Evolutionary conservation across 2,113 vertebrate species (phyloP).

Genomic region (Myiagra hebetior): DNA sequence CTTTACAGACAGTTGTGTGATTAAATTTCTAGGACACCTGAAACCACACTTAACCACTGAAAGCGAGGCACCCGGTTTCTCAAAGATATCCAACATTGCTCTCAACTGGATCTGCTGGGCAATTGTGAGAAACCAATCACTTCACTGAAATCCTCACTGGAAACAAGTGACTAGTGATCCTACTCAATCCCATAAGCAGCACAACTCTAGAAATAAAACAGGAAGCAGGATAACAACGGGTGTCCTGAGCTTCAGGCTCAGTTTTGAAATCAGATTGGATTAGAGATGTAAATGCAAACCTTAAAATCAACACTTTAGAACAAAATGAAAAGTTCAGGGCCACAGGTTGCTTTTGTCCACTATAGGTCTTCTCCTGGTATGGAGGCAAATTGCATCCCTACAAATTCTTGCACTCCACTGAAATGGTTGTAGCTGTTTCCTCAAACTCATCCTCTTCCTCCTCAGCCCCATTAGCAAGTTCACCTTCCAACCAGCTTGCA

Average conservation of each 20-base stretch:
- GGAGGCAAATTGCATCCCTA: neutral
- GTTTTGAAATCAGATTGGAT: neutral
- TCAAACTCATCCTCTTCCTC: neutral
- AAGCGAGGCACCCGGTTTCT: neutral
- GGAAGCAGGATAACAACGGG: neutral
- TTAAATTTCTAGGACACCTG: neutral
- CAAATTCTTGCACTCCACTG: neutral
- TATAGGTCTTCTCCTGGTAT: neutral
- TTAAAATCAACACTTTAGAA: slow-evolving; percentile 25
- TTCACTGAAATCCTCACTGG: neutral
- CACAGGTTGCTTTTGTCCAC: neutral
- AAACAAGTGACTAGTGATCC: neutral
- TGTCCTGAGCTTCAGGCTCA: neutral
- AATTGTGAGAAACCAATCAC: neutral
- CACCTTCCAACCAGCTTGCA: neutral
- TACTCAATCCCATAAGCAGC: slow-evolving; percentile 4
- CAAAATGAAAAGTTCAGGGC: neutral
- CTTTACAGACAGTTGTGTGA: slow-evolving; percentile 9
- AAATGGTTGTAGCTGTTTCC: neutral
- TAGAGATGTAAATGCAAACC: neutral
- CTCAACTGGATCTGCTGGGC: neutral
- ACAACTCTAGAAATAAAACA: slow-evolving; percentile 11
- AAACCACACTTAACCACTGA: neutral
- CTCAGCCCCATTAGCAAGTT: neutral
- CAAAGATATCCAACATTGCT: neutral